These are phyloP conservation scores for Tinamus major DNA, from an alignment of 2,797 vertebrate species.

Conservation along the genomic window DNA sequence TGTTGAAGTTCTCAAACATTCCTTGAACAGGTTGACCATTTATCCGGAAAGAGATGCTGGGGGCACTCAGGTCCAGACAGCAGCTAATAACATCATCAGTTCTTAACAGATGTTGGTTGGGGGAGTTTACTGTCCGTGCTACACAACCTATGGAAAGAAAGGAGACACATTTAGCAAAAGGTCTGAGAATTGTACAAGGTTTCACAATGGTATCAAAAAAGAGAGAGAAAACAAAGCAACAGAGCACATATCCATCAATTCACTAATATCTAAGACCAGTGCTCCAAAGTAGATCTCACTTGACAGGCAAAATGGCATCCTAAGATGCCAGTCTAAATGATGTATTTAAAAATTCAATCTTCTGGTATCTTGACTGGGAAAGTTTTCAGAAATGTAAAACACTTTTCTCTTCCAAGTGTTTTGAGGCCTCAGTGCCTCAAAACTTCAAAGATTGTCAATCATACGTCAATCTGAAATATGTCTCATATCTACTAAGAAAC, in stretches of 20 bases:
- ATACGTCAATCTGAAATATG: background rate
- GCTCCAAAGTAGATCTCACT: background rate
- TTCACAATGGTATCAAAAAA: background rate
- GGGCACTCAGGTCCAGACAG: constrained; percentile 93
- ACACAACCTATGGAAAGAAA: constrained; percentile 84
- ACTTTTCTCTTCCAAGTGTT: background rate
- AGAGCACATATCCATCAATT: background rate
- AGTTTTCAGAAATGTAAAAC: constrained; percentile 24
- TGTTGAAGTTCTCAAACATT: constrained; percentile 99
- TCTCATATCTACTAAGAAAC: background rate
- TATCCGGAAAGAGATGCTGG: constrained; percentile 97
- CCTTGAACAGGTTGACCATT: constrained; percentile 97
- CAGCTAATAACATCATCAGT: constrained; percentile 95
- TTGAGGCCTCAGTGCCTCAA: background rate
- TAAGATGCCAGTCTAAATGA: background rate
- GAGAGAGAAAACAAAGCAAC: background rate
- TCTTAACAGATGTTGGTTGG: constrained; percentile 90
- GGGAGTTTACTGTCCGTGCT: constrained; percentile 90
- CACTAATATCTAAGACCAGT: background rate
- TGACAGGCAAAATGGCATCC: background rate
- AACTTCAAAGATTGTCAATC: background rate
- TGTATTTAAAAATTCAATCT: background rate
- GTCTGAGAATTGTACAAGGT: background rate
- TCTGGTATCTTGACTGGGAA: background rate
- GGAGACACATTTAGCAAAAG: background rate